Percentiles rank a stretch among this genome's conserved stretches.
Conservation (phyloP, 2,113 vertebrate species). For the Thalassoma bifasciatum region DNA sequence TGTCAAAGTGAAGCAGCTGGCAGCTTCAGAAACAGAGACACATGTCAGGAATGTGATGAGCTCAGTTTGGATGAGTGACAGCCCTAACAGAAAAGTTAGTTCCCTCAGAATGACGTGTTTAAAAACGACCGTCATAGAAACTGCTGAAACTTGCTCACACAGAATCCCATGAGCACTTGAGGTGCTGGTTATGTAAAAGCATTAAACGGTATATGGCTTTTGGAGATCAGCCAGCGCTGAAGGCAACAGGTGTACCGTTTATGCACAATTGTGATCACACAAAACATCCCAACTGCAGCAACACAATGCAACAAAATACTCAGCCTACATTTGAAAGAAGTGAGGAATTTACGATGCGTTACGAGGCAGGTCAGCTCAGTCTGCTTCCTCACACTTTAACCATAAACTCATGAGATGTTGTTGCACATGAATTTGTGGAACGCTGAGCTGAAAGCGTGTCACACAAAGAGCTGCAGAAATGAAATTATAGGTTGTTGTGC, state of each 20-base stretch:
- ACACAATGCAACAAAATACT: slow-evolving; percentile 4
- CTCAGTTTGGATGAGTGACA: background rate
- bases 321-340: background rate
- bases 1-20: background rate
- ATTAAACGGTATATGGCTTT: background rate
- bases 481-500: slow-evolving; percentile 10
- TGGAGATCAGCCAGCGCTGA: too few species aligned
- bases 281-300: too few species aligned
- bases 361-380: slow-evolving; percentile 15
- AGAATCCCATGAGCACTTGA: background rate
- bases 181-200: background rate
- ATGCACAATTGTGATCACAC: too few species aligned
- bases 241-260: background rate
- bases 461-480: background rate
- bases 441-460: background rate
- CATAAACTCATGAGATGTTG: background rate
- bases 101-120: too few species aligned
- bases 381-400: background rate
- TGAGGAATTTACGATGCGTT: slow-evolving; percentile 39
- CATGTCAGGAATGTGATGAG: background rate
- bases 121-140: background rate
- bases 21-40: background rate
- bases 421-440: background rate
- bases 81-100: background rate
- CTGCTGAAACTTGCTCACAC: background rate